Conservation (phyloP, 2,113 vertebrate genomes). For the Melanerpes aurifrons region DNA sequence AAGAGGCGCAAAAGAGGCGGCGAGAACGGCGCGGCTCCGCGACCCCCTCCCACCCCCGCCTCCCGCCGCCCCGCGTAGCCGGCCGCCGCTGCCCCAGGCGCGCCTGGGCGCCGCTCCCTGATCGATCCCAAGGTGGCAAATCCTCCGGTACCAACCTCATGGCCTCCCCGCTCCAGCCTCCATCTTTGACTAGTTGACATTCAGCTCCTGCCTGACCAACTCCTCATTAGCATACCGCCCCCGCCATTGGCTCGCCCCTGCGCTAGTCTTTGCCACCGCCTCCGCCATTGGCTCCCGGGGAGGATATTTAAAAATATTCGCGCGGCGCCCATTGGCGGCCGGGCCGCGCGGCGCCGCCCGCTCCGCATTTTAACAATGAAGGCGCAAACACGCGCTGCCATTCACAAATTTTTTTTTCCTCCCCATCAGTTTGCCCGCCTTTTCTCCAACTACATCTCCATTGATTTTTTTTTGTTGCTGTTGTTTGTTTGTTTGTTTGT, state of each 20-base stretch:
- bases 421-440: constrained; percentile 77
- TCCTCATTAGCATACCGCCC: constrained; percentile 85
- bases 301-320: constrained; percentile 82
- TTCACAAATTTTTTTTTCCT: constrained; percentile 84
- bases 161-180: constrained; percentile 88
- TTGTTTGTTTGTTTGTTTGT: not conserved
- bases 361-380: constrained; percentile 94
- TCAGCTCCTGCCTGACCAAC: constrained; percentile 90
- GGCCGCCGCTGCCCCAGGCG: not conserved
- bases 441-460: constrained; percentile 66
- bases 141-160: constrained; percentile 81
- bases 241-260: constrained; percentile 81
- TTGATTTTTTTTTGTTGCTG: constrained; percentile 55
- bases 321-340: constrained; percentile 75
- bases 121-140: constrained; percentile 51
- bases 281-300: constrained; percentile 77
- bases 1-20: not conserved
- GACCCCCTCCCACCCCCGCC: not conserved
- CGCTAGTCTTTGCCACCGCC: constrained; percentile 79
- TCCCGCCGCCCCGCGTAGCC: constrained; percentile 18
- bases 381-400: constrained; percentile 87
- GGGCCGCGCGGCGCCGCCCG: constrained; percentile 76
- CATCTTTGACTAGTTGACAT: constrained; percentile 98
- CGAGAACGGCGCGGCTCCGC: not conserved
- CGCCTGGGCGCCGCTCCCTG: not conserved